Evolutionary conservation across 1,140 invertebrate genomes (phyloP), one percentile per base, ranked within the genome.

Genomic region (Caligus rogercresseyi): DNA sequence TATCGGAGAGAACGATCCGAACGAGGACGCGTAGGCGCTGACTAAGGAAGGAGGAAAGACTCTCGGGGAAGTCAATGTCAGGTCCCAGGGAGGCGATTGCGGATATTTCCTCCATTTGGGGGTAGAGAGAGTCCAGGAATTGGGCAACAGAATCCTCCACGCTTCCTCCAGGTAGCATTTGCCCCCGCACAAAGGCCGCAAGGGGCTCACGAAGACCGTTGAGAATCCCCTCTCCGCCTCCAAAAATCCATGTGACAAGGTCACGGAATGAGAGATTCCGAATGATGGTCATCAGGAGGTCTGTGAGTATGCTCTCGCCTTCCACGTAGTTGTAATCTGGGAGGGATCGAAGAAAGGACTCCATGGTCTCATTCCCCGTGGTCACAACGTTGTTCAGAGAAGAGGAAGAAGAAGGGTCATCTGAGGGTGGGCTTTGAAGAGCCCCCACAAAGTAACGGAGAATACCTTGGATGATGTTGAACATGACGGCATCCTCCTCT

Each of bases 231-330:
- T 43, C 31, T n/a, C 31, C 31, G n/a, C 31, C 31, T 43, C 31
- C 31, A 43, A 43, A 43, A 11, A 43, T 43, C 31, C 31, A 43
- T n/a, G 16, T 25, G 24, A 60, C 25, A 21, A 60, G 26, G 24
- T 60, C 61, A 3, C 18, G 15, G 25, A 63, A 63, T n/a, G 52
- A 56, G 16, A 55, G 16, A 14, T 26, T 11, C 13, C 53, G 52
- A 58, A 51, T 69, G 54, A 75, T 64, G 16, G 72, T 69, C 70
- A 74, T 72, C 52, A 74, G 66, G 25, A 76, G 64, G 68, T 76
- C 74, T 14, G 68, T 68, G 54, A 75, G 68, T n/a, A 76, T 59
- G 59, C 70, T 73, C 71, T 76, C 74, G 43, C 74, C 76, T 66
- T 70, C 70, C 54, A 67, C 67, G 65, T 71, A 73, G 16, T 69